phyloP scores from a whole-genome alignment of 2,797 vertebrate genomes.

The Apodemus agrarius region DNA sequence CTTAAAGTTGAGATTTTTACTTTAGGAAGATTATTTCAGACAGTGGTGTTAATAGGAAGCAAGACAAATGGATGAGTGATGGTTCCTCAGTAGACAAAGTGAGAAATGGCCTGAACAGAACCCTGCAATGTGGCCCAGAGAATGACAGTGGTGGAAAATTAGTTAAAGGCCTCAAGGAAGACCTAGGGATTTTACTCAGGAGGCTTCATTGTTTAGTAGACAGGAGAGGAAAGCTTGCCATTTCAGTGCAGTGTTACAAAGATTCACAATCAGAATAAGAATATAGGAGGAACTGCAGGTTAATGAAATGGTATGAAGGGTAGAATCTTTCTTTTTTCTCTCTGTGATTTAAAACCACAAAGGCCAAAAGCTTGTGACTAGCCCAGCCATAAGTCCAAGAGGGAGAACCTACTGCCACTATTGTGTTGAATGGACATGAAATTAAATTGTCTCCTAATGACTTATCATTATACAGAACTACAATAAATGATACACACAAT shows the following conservation, averaged over 20 bases:
- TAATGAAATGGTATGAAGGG: neutral
- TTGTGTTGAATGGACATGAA: neutral
- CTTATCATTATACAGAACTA: neutral
- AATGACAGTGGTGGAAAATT: neutral
- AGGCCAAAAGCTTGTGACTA: neutral
- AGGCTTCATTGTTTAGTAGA: neutral
- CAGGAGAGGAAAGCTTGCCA: neutral
- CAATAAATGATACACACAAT: neutral
- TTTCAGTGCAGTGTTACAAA: neutral
- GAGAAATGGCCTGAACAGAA: constrained; percentile 1
- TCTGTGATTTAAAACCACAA: neutral
- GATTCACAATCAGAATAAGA: neutral
- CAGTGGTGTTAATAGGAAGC: neutral
- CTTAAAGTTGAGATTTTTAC: neutral
- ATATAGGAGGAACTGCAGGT: neutral
- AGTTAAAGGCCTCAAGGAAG: neutral
- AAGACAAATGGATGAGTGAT: neutral
- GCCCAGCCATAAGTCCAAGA: neutral
- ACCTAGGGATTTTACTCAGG: neutral
- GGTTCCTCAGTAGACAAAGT: neutral
- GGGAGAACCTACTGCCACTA: neutral
- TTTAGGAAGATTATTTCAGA: neutral
- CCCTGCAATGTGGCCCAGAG: neutral
- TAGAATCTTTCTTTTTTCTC: neutral
- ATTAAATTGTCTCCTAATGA: neutral